These are phyloP conservation scores for Chironomus riparius DNA, from an alignment of 2,888 invertebrate species.

Conservation along the genomic window DNA sequence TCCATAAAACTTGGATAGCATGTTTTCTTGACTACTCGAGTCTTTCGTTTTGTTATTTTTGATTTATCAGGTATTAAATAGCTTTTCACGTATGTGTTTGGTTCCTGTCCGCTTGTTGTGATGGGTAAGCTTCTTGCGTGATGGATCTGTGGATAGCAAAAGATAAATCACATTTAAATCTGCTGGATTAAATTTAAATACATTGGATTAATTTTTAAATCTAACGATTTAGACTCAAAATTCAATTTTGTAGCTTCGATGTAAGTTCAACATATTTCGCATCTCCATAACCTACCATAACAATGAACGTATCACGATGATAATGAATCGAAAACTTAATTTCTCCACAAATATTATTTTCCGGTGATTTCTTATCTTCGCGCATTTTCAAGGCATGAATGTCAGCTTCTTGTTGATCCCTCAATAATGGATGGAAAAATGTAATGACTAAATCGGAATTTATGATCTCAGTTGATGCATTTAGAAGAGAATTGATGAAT, in stretches of 20 bases:
- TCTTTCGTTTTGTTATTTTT: conserved; percentile 92
- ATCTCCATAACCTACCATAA: conserved; percentile 52
- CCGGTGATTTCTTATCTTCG: conserved; percentile 43
- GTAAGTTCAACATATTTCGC: background rate
- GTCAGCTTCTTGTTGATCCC: conserved; percentile 88
- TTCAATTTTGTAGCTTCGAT: no score
- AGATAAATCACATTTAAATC: background rate
- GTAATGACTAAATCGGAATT: conserved; percentile 96
- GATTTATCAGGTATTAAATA: conserved; percentile 88
- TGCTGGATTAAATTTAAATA: background rate
- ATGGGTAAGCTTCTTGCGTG: conserved; percentile 83
- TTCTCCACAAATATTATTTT: conserved; percentile 53
- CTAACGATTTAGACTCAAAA: no score
- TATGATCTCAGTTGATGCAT: conserved; percentile 84
- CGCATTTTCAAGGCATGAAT: conserved; percentile 67
- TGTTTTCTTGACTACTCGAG: conserved; percentile 82
- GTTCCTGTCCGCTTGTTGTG: conserved; percentile 70
- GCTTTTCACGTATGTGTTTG: conserved; percentile 81
- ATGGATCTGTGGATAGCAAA: conserved; percentile 44
- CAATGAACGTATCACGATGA: conserved; percentile 60
- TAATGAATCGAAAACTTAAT: conserved; percentile 71
- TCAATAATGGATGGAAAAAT: conserved; percentile 91
- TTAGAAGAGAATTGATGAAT: conserved; percentile 78
- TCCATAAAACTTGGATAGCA: conserved; percentile 98
- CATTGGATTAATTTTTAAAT: no score